Percentiles rank a stretch among this genome's conserved stretches.
These are phyloP conservation scores for Drosophila bunnanda DNA, from an alignment of 2,888 invertebrate species.

Conservation along the genomic window DNA sequence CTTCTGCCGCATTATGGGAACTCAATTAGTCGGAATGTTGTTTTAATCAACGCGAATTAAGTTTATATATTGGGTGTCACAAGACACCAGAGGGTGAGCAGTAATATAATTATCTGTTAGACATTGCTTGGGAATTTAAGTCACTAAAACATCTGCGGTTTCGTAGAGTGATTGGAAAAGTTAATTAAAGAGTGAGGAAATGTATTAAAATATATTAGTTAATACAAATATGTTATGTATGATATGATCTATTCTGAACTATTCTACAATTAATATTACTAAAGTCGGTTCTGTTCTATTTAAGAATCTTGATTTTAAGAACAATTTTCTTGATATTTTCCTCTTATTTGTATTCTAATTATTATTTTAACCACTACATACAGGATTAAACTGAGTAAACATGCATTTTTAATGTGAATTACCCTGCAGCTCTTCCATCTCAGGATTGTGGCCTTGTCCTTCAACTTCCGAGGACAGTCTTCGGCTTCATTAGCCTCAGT, in stretches of 20 bases:
- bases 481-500: slow-evolving; percentile 19
- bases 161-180: not conserved
- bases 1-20: slow-evolving; percentile 49
- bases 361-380: not conserved
- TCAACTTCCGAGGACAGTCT: slow-evolving; percentile 4
- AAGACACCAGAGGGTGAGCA: not conserved
- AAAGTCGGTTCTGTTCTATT: too few relatives aligned
- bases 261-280: not conserved
- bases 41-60: slow-evolving; percentile 61
- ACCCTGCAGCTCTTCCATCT: not conserved
- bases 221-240: not conserved
- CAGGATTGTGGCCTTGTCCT: slow-evolving; percentile 7
- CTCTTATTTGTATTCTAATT: not conserved
- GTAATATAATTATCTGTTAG: not conserved
- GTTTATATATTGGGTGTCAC: slow-evolving; percentile 4
- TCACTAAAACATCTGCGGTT: not conserved
- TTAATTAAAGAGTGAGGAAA: not conserved
- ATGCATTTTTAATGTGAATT: not conserved
- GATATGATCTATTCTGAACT: not conserved
- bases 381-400: not conserved
- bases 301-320: not conserved
- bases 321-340: rapidly evolving
- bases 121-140: not conserved
- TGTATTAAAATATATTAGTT: too few relatives aligned
- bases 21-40: slow-evolving; percentile 64